Percentiles rank a stretch among this genome's conserved stretches.
These are phyloP conservation scores for Stenoptilia bipunctidactyla DNA, from an alignment of 2,888 invertebrate species.

Conservation along the genomic window DNA sequence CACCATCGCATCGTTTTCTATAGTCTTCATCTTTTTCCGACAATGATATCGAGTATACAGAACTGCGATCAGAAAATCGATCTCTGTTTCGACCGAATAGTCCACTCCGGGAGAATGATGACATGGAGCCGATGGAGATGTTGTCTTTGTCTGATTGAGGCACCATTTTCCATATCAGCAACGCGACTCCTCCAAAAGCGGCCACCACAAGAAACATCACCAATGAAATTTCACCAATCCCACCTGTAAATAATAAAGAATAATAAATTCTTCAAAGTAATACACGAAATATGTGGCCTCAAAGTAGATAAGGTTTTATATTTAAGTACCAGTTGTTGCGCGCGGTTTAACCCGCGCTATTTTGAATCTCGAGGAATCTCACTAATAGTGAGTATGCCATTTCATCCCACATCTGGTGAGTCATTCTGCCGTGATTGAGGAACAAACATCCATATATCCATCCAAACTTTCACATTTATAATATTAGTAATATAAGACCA, in stretches of 20 bases:
- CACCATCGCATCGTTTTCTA: constrained; percentile 46
- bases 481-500: no score
- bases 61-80: constrained; percentile 55
- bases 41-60: constrained; percentile 58
- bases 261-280: no score
- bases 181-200: constrained; percentile 67
- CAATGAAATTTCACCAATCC: constrained; percentile 57
- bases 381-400: no score
- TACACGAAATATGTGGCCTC: no score
- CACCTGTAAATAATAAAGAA: constrained; percentile 37
- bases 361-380: no score
- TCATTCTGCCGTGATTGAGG: no score
- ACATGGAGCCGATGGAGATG: constrained; percentile 52
- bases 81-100: constrained; percentile 53
- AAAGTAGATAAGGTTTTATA: no score
- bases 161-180: constrained; percentile 69
- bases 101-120: constrained; percentile 49
- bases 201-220: constrained; percentile 72
- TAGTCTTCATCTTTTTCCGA: constrained; percentile 56
- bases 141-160: constrained; percentile 66
- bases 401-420: no score
- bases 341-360: no score
- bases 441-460: no score
- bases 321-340: no score
- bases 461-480: no score